Conservation (phyloP, 2,113 vertebrate species). For the Solea solea region DNA sequence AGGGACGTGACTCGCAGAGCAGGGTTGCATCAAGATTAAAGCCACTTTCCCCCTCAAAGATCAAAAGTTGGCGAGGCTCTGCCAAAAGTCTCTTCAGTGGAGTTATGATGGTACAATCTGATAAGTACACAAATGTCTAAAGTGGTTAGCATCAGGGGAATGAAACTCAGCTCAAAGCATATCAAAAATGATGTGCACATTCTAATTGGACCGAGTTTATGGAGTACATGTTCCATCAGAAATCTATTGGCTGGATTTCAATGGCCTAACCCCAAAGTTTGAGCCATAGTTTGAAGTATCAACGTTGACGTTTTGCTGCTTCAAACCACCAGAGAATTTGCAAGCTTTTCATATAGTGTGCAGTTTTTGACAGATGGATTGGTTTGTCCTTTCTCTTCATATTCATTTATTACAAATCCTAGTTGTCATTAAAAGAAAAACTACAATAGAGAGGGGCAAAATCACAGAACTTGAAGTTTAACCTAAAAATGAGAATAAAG, state of each 20-base stretch:
- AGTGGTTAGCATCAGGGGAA: constrained; percentile 39
- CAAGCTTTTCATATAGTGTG: constrained; percentile 16
- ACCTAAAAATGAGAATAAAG: too few relatives aligned
- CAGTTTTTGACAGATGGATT: constrained; percentile 32
- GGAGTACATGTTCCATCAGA: constrained; percentile 33
- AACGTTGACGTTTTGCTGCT: constrained; percentile 28
- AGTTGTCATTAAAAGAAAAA: constrained; percentile 19
- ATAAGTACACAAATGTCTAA: constrained; percentile 35
- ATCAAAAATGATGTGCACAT: constrained; percentile 36
- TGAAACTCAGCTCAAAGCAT: constrained; percentile 27
- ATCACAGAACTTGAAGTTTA: too few relatives aligned
- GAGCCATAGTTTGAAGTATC: constrained; percentile 22
- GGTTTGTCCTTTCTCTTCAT: constrained; percentile 37
- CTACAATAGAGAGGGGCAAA: constrained; percentile 3
- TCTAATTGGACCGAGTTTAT: constrained; percentile 36
- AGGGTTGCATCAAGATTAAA: constrained; percentile 70
- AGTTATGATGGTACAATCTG: constrained; percentile 34
- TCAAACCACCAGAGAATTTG: constrained; percentile 15
- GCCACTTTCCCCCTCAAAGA: constrained; percentile 47
- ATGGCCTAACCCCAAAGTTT: constrained; percentile 2
- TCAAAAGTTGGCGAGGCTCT: constrained; percentile 49
- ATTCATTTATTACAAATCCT: constrained; percentile 25
- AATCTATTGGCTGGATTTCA: constrained; percentile 26
- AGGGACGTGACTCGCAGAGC: constrained; percentile 40
- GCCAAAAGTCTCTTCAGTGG: constrained; percentile 49